phyloP scores from a whole-genome alignment of 64 coral and sea anemone genomes.

The Cladopsammia gracilis region DNA sequence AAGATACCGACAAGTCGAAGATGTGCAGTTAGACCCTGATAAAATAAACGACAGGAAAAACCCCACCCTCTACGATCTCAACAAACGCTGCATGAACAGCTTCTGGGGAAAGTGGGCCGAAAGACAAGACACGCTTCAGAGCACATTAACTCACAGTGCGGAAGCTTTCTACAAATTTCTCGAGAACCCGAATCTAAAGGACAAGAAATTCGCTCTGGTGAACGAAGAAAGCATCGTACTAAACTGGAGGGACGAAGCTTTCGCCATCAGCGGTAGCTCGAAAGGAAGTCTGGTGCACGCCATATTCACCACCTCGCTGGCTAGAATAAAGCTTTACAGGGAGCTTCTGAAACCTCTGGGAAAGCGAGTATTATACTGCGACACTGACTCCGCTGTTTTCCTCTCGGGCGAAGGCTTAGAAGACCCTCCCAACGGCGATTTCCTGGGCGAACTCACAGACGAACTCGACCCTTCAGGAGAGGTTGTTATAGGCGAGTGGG shows the following conservation, averaged over 20 bases:
- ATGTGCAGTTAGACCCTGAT: background rate
- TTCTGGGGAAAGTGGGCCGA: background rate
- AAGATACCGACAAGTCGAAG: background rate
- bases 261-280: background rate
- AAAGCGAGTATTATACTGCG: background rate
- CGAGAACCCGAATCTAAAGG: background rate
- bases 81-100: background rate
- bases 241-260: background rate
- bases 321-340: conserved; percentile 14
- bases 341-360: background rate
- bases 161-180: conserved; percentile 9
- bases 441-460: too few relatives aligned
- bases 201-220: background rate
- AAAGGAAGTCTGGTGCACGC: conserved; percentile 24
- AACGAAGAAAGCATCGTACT: background rate
- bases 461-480: too few relatives aligned
- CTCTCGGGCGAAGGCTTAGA: too few relatives aligned
- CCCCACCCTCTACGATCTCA: background rate
- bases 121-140: too few relatives aligned
- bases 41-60: background rate
- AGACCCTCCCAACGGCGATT: too few relatives aligned
- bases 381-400: background rate
- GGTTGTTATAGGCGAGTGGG: too few relatives aligned
- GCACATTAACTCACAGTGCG: background rate
- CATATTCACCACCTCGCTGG: conserved; percentile 39